These are phyloP conservation scores for Orthosia gothica DNA, from an alignment of 2,888 invertebrate genomes.

Conservation along the genomic window DNA sequence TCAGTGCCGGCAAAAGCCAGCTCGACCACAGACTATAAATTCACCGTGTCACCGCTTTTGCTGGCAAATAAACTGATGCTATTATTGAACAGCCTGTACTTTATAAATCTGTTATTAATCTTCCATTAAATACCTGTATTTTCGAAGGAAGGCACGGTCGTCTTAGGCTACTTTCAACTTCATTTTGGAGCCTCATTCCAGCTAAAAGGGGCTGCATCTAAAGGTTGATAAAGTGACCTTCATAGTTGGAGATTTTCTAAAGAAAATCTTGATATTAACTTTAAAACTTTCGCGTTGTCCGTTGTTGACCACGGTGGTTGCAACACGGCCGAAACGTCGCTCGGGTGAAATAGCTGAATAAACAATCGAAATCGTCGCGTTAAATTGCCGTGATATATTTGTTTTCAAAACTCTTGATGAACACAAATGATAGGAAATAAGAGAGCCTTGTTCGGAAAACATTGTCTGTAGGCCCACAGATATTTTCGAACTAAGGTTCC, in stretches of 20 bases:
- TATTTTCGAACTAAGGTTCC: no score
- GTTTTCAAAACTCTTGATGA: no score
- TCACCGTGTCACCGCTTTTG: conserved; percentile 58
- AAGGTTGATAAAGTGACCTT: not conserved
- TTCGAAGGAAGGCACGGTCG: not conserved
- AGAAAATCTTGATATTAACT: no score
- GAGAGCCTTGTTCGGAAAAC: no score
- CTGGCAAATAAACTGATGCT: conserved; percentile 62
- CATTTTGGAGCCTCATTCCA: conserved; percentile 2
- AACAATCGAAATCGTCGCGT: no score
- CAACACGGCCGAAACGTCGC: no score
- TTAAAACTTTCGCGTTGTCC: no score
- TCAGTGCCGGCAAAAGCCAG: conserved; percentile 65
- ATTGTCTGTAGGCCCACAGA: no score
- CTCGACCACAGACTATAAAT: conserved; percentile 68
- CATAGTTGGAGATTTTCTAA: not conserved
- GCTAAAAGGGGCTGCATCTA: not conserved
- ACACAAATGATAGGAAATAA: no score
- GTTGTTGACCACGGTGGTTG: no score
- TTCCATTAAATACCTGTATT: conserved; percentile 12
- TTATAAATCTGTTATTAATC: conserved; percentile 45
- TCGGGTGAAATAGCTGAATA: no score
- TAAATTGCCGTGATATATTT: no score
- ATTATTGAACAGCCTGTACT: conserved; percentile 54
- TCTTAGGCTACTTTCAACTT: not conserved